Evolutionary conservation across 2,113 vertebrate genomes (phyloP).

Genomic region (Motacilla alba): DNA sequence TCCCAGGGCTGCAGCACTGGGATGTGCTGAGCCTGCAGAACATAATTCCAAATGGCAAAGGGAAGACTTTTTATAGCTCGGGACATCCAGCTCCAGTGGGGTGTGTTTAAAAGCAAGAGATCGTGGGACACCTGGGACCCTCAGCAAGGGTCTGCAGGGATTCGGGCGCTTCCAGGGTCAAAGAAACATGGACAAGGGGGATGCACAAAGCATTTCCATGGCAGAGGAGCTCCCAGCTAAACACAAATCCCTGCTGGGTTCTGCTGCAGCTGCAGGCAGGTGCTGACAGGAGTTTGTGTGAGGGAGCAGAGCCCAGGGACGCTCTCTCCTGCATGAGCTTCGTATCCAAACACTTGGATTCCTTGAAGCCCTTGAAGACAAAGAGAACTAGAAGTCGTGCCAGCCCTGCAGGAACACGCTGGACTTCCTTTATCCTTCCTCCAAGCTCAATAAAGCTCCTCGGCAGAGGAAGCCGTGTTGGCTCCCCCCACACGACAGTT

Average conservation of each 20-base stretch:
- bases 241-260: neutral
- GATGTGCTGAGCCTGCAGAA: slow-evolving; percentile 63
- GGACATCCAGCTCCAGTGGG: neutral
- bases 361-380: neutral
- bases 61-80: slow-evolving; percentile 64
- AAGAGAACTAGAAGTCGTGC: neutral
- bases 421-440: neutral
- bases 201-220: neutral
- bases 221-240: neutral
- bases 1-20: neutral
- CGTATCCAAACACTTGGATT: neutral
- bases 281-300: neutral
- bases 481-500: neutral
- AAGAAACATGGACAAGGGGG: rapidly evolving
- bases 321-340: neutral
- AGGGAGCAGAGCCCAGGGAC: neutral
- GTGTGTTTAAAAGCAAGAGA: neutral
- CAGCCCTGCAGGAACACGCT: neutral
- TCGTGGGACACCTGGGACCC: rapidly evolving
- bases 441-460: neutral
- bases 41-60: slow-evolving; percentile 67
- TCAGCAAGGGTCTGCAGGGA: neutral
- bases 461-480: neutral
- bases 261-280: neutral
- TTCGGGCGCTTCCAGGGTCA: rapidly evolving